These are phyloP conservation scores for Picathartes gymnocephalus DNA, from an alignment of 2,113 vertebrate species.

Conservation along the genomic window DNA sequence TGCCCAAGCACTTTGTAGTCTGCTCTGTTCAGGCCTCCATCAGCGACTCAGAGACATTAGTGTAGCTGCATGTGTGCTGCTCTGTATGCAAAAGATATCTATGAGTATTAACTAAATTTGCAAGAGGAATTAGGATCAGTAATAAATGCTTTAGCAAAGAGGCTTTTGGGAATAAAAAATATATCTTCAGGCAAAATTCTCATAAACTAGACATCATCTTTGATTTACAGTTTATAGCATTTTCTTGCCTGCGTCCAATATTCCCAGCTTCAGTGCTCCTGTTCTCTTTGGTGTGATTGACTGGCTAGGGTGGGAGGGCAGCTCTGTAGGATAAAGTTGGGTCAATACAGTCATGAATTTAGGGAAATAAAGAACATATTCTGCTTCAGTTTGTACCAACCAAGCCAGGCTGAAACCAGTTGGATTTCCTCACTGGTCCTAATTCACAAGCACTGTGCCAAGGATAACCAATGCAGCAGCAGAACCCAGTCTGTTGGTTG, in stretches of 20 bases:
- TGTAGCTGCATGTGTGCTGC: constrained; percentile 49
- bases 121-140: constrained; percentile 74
- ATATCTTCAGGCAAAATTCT: constrained; percentile 73
- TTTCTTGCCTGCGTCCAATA: constrained; percentile 67
- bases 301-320: constrained; percentile 34
- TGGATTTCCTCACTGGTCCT: neutral
- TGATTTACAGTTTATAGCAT: constrained; percentile 74
- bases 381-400: neutral
- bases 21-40: neutral
- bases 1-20: neutral
- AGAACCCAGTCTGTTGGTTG: neutral
- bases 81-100: constrained; percentile 75
- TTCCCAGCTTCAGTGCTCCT: constrained; percentile 56
- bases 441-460: neutral
- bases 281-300: constrained; percentile 58
- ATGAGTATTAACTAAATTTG: constrained; percentile 77
- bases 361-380: neutral
- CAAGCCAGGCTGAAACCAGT: neutral
- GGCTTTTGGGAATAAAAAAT: constrained; percentile 75
- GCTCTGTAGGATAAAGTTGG: constrained; percentile 27
- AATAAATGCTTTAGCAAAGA: constrained; percentile 78
- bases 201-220: constrained; percentile 76
- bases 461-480: neutral
- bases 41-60: constrained; percentile 26
- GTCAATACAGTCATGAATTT: constrained; percentile 41